These are phyloP conservation scores for Melanaphis sacchari DNA, from an alignment of 1,140 invertebrate species.

Conservation along the genomic window DNA sequence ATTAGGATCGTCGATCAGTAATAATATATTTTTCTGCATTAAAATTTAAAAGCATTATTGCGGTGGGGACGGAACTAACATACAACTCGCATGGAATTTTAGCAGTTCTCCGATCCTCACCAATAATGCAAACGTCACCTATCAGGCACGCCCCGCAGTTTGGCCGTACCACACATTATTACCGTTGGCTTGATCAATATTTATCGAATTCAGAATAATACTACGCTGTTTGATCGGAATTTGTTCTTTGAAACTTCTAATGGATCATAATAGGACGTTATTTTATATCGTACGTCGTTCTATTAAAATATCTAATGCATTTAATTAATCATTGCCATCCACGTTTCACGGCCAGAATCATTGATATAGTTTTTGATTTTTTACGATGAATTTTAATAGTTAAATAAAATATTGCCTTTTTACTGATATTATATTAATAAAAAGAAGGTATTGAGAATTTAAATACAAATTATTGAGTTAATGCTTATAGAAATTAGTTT, in stretches of 20 bases:
- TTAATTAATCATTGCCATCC: background rate
- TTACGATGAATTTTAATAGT: background rate
- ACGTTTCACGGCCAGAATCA: background rate
- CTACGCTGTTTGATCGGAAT: background rate
- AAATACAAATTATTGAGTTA: background rate
- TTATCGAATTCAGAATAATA: background rate
- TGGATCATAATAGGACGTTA: background rate
- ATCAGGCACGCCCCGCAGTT: background rate
- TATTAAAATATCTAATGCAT: background rate
- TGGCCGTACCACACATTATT: background rate
- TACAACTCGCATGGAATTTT: background rate
- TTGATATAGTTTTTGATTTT: background rate
- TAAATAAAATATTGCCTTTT: background rate
- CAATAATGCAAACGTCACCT: background rate
- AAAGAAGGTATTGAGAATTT: background rate
- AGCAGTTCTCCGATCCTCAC: background rate
- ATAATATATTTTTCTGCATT: background rate
- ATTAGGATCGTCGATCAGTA: background rate
- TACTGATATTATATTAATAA: background rate
- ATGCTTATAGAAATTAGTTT: background rate
- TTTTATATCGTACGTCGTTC: background rate
- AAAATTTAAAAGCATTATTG: background rate
- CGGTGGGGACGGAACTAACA: background rate
- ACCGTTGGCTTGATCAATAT: background rate
- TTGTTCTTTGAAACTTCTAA: background rate